phyloP scores from a whole-genome alignment of 1,140 invertebrate species.

The Drosophila cardini region DNA sequence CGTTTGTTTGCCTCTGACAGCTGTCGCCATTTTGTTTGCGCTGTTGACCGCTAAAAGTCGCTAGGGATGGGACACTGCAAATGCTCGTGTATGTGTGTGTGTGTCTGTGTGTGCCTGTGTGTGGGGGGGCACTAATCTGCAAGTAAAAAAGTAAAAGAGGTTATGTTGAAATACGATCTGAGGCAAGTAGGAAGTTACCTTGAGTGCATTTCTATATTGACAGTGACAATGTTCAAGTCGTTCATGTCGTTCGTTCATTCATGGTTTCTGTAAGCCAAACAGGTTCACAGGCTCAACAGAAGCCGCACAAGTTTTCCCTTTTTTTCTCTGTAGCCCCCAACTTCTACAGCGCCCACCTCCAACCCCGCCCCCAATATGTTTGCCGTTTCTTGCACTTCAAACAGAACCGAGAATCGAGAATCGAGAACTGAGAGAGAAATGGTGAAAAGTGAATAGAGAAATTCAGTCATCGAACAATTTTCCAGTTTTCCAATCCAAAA shows the following conservation, averaged over 20 bases:
- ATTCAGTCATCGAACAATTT: conserved; percentile 45
- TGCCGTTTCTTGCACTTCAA: conserved; percentile 8
- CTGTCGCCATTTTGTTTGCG: conserved; percentile 66
- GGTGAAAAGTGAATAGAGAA: too few species aligned
- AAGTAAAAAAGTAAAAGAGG: conserved; percentile 63
- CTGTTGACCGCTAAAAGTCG: conserved; percentile 68
- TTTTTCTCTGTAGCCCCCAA: conserved; percentile 4
- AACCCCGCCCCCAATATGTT: neutral
- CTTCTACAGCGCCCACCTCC: conserved; percentile 11
- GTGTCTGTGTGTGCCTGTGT: conserved; percentile 5
- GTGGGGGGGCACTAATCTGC: conserved; percentile 64
- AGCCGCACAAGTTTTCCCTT: conserved; percentile 74
- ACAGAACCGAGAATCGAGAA: conserved; percentile 33
- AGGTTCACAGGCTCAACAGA: conserved; percentile 82
- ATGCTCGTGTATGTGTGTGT: neutral
- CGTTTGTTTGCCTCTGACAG: neutral
- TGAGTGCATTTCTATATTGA: conserved; percentile 81
- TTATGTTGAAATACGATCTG: conserved; percentile 73
- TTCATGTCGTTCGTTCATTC: conserved; percentile 69
- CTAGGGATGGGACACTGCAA: conserved; percentile 5
- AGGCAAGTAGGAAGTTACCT: conserved; percentile 79
- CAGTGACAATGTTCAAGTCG: conserved; percentile 69
- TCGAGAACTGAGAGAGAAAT: neutral
- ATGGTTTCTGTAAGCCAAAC: conserved; percentile 73
- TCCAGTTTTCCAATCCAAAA: conserved; percentile 9